Base-by-base conservation (phyloP, 1,140 invertebrate genomes). In the Brachionus asplanchnoidis region DNA sequence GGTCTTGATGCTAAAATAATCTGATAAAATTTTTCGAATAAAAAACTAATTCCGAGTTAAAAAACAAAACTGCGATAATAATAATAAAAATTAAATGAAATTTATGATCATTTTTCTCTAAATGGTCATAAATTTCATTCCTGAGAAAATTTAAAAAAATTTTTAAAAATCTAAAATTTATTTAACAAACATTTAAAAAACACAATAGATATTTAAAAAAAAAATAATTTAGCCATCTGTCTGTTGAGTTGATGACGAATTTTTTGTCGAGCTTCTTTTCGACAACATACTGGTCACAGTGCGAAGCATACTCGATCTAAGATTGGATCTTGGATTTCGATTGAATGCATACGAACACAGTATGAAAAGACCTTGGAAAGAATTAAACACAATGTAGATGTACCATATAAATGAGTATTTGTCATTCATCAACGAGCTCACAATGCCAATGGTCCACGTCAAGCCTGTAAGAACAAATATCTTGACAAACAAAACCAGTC, bases 401-500 rank as follows among this genome's bases (percentile, higher is more conserved):
- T 50, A 50, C 75, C 75, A 78, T 6, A 78, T 28, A 28, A 78
- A 56, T 36, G 75, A 78, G n/a, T 68, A 7, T 68, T 68, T 32
- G 17, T 56, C 50, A 32, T 78, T 56, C 11, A 20, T 78, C 17
- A 78, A 36, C 2, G 75, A 78, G 40, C 75, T 46, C n/a, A 78
- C 42, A 46, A 78, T 46, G n/a, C 75, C 75, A 26, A 78, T 14
- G 12, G 40, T 78, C 75, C 75, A 78, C n/a, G 75, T 78, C 14
- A 78, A 20, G 28, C 75, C 75, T 1, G 75, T 78, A 12, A 78
- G 28, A 4, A 78, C 7, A 32, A 78, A 78, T 9, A 78, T 36
- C 20, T 78, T 78, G 11, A 46, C 42, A 44, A 78, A 78, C 7
- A 78, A 56, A 56, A 78, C 40, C 12, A 78, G 23, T 78, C 75